Base-by-base conservation (phyloP, 2,797 vertebrate genomes). In the Zalophus californianus region DNA sequence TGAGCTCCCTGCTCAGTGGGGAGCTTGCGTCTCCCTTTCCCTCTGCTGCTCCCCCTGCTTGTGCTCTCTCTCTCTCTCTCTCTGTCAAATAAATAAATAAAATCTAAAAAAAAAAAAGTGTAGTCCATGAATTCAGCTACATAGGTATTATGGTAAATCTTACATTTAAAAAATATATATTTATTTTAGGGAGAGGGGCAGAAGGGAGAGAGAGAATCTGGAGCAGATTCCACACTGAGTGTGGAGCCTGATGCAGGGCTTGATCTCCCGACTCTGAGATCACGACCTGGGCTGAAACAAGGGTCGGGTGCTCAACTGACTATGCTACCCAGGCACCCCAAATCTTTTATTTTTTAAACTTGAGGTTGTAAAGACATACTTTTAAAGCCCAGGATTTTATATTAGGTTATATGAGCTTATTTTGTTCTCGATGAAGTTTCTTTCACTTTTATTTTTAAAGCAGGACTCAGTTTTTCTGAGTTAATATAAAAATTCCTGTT, bases 391-490 rank as follows among this genome's bases (percentile, higher is more conserved):
- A 70, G 32, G 5, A n/a, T 93, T 86, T 96, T 52, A 12, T 87
- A 68, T 56, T 83, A 16, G 50, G 38, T 2, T 92, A 25, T 86
- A 23, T 86, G 48, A 73, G 23, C 73, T 90, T 78, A 85, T 73
- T 86, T 96, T 90, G 44, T 84, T 83, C 5, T 87, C 96, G 92
- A 23, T 95, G 23, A 21, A 72, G 44, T 93, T 96, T 90, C 13
- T 80, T 25, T 90, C 25, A 35, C 52, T 80, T 79, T 78, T 92
- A 54, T 75, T 72, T 75, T 86, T 0, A 20, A 23, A 7, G 38
- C 9, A 80, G 9, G 56, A 91, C 35, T 96, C 18, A 86, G 9
- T 41, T 96, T 92, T 97, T 91, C 21, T 97, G 50, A 77, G 32
- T 78, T 92, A 79, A 79, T 75, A 77, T 64, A n/a, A 89, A 96